phyloP scores from a whole-genome alignment of 2,113 vertebrate genomes.

The Coracopsis vasa region DNA sequence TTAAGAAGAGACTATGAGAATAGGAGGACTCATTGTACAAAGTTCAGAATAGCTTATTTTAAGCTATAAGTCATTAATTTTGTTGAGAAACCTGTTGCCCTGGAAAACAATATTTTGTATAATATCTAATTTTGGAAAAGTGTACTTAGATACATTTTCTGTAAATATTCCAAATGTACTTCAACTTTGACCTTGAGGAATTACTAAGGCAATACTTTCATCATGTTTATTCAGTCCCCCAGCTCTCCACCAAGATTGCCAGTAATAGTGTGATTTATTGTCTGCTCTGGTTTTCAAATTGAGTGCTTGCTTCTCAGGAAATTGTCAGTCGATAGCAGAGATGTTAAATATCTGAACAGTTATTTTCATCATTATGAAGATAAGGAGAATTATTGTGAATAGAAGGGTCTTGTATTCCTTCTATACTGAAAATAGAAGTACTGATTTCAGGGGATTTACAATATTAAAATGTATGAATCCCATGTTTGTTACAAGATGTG shows the following conservation, averaged over 20 bases:
- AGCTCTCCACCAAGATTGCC: neutral
- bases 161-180: neutral
- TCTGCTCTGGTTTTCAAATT: neutral
- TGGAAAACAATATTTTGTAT: neutral
- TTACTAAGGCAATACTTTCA: neutral
- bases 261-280: neutral
- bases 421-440: neutral
- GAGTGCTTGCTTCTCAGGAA: neutral
- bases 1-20: neutral
- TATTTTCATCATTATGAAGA: neutral
- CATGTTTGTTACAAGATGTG: neutral
- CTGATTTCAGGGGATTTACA: neutral
- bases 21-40: neutral
- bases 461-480: neutral
- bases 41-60: neutral
- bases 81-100: neutral
- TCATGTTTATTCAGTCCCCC: neutral
- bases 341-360: neutral
- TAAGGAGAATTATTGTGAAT: neutral
- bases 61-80: neutral
- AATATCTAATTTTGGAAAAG: neutral
- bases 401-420: neutral
- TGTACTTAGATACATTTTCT: neutral
- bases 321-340: neutral
- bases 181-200: neutral